These are phyloP conservation scores for Rhadina sibilatrix DNA, from an alignment of 2,113 vertebrate genomes.

Conservation along the genomic window DNA sequence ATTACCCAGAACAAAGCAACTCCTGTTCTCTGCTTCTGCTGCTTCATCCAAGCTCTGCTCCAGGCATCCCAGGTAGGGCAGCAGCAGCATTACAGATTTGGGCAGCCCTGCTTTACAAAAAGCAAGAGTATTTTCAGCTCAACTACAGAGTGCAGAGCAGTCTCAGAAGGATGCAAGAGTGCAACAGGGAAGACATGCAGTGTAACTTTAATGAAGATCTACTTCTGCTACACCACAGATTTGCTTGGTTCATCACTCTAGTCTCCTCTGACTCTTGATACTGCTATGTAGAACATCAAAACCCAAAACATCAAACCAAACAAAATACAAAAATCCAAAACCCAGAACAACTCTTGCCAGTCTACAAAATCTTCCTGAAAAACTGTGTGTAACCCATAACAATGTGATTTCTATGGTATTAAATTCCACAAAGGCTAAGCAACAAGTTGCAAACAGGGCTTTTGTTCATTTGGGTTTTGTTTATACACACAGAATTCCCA, in stretches of 20 bases:
- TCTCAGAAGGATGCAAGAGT: neutral
- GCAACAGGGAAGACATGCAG: neutral
- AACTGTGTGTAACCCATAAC: neutral
- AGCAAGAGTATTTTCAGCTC: neutral
- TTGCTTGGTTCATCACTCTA: neutral
- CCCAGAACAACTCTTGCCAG: neutral
- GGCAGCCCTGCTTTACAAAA: neutral
- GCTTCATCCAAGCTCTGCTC: neutral
- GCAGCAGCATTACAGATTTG: fast-evolving
- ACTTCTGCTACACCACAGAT: neutral
- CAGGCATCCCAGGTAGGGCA: fast-evolving
- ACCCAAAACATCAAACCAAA: neutral
- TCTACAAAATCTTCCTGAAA: neutral
- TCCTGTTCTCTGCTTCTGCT: neutral
- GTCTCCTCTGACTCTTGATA: neutral
- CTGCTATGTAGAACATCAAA: neutral
- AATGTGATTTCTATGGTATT: neutral
- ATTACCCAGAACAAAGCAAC: neutral
- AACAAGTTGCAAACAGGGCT: neutral
- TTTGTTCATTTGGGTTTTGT: neutral
- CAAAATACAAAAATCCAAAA: neutral
- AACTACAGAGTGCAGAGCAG: neutral
- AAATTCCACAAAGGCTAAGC: neutral
- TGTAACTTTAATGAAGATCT: neutral
- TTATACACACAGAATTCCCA: neutral